Evolutionary conservation across 1,140 invertebrate species (phyloP), one percentile per base, ranked within the genome.

Genomic region (Lucilia cuprina): DNA sequence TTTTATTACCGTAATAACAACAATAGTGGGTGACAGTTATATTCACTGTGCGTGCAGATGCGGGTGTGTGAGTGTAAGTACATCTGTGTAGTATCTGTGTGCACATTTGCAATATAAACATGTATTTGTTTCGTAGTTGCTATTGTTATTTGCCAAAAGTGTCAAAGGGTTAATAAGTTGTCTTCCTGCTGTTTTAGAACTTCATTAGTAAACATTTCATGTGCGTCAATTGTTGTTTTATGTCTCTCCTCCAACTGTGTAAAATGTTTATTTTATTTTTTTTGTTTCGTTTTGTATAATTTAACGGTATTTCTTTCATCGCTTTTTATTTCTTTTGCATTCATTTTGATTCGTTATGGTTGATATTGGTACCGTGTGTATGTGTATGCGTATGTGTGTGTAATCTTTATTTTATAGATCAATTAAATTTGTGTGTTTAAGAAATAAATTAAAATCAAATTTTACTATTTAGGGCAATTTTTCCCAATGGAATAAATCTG

Each of bases 141-240:
- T 80, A 49, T 49, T 80, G 77, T 80, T 49, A 80, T 80, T 80
- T 80, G 77, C 77, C 77, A 80, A 83, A 74, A 74, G 49, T 83
- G 82, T 82, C 75, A 85, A 85, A 85, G 84, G 84, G 84, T 85
- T 85, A 85, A 85, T 85, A 85, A 85, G 78, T 85, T 85, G 83
- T 77, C 34, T 35, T 82, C 84, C 77, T 60, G 84, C 84, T 85
- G 84, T 84, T 85, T 85, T 82, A 85, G 84, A 84, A 85, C 84
- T 85, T 85, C 83, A 85, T 85, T 84, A 84, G 55, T 65, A 82
- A 65, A 70, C 82, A 82, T 82, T 82, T 70, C 82, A 82, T 65
- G 50, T 82, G 50, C 49, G 49, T 82, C 47, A 50, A 49, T 82
- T 70, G 60, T 70, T 70, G 19, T 70, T 80, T 80, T 80, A 49